Evolutionary conservation across 2,797 vertebrate genomes (phyloP), one percentile per base, ranked within the genome.

Genomic region (Eidolon dupreanum): DNA sequence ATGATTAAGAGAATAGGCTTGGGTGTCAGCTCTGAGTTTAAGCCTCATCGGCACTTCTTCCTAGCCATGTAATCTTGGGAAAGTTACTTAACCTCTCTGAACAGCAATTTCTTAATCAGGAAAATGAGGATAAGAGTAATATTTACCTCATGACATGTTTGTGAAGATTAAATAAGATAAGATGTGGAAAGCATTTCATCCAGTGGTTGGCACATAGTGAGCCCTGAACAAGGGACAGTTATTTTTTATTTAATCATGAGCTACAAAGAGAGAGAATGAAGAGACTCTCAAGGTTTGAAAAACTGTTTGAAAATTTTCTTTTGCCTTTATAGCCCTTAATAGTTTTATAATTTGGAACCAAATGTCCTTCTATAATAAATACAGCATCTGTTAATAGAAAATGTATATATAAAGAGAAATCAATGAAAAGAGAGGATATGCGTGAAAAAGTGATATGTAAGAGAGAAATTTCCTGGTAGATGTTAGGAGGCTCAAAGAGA

Each of bases 271-370:
- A 49, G 8, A n/a, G 46, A 70, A 71, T 61, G 38, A 61, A 87
- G 36, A 63, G 26, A 28, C 7, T 73, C 22, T 86, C 13, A 70
- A 31, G 19, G 33, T 93, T 75, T 95, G 17, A 81, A 94, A 88
- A 20, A 81, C 57, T 83, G 63, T 68, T 77, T 85, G 31, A 90
- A 81, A 59, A 24, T 68, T 57, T 55, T 51, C 17, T 78, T 88
- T 49, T 70, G 26, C 5, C 24, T 61, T 91, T 85, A 38, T 19
- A 77, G 20, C 0, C 36, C 33, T 2, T 70, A 36, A 26, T 51
- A 81, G 12, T 78, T 70, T 88, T 77, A 77, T 71, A 94, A 82
- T 81, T 78, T 85, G 59, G 38, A 93, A 88, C 28, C 28, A 81
- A n/a, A 16, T 90, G 43, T 63, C 20, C 6, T 26, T 96, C 65